Percentiles rank a stretch among this genome's conserved stretches.
Conservation (phyloP, 2,113 vertebrate genomes). For the Kryptolebias marmoratus region DNA sequence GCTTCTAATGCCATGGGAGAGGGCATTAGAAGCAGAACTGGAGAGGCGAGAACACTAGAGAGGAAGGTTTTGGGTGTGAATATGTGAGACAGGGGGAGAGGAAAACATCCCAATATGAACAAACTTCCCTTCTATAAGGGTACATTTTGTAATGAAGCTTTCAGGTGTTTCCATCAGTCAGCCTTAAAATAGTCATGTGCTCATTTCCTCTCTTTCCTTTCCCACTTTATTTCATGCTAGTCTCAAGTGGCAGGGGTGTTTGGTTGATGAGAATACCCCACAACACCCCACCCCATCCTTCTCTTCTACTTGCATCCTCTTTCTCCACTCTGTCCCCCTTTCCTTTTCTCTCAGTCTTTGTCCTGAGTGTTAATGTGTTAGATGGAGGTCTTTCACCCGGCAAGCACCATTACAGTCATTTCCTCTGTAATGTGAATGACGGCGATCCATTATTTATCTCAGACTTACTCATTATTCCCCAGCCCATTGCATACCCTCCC, state of each 20-base stretch:
- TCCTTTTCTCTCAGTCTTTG: conserved; percentile 59
- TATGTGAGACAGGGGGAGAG: conserved; percentile 7
- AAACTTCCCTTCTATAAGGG: conserved; percentile 58
- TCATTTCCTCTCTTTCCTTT: conserved; percentile 69
- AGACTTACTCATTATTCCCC: conserved; percentile 76
- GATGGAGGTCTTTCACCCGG: conserved; percentile 79
- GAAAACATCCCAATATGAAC: conserved; percentile 36
- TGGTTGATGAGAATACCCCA: conserved; percentile 46
- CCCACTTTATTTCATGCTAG: conserved; percentile 48
- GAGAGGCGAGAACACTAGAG: conserved; percentile 8
- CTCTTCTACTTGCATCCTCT: conserved; percentile 57
- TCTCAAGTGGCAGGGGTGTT: conserved; percentile 60
- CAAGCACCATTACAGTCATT: conserved; percentile 82
- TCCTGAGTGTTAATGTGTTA: conserved; percentile 78
- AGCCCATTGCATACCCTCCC: conserved; percentile 65
- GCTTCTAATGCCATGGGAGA: conserved; percentile 71
- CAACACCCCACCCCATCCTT: background rate
- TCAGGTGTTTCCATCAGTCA: conserved; percentile 63
- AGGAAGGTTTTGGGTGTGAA: conserved; percentile 29
- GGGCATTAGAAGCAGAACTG: conserved; percentile 26
- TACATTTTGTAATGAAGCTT: conserved; percentile 48
- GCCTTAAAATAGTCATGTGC: conserved; percentile 67
- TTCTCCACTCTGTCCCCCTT: conserved; percentile 49
- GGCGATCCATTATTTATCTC: conserved; percentile 83
- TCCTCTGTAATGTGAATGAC: conserved; percentile 83